A percentile compares a stretch with the other conserved stretches of the same genome.
Conservation (phyloP, 2,888 invertebrate species). For the Callyntrura sp. region DNA sequence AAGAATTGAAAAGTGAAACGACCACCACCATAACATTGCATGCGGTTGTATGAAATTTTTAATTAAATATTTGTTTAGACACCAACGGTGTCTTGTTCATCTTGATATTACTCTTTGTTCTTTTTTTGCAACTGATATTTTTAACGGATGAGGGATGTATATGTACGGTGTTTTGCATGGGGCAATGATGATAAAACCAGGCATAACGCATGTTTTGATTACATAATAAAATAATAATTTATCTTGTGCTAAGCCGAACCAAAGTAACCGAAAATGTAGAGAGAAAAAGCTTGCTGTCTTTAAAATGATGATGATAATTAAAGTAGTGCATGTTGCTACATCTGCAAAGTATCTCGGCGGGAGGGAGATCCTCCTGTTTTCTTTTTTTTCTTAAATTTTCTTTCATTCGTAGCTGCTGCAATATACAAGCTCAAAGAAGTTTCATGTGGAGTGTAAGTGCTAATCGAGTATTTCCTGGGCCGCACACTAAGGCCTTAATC, state of each 20-base stretch:
- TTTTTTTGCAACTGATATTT: slow-evolving; percentile 17
- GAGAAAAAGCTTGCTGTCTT: neutral
- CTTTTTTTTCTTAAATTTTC: neutral
- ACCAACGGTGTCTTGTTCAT: neutral
- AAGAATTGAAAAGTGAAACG: slow-evolving; percentile 23
- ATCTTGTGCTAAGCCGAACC: neutral
- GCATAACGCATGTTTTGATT: slow-evolving; percentile 34
- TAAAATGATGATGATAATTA: slow-evolving; percentile 21
- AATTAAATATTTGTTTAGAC: slow-evolving; percentile 36
- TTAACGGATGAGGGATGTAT: neutral
- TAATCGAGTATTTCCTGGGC: slow-evolving; percentile 75
- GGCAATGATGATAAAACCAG: neutral
- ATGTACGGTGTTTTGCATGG: neutral
- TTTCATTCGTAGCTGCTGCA: neutral
- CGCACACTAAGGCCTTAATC: slow-evolving; percentile 75
- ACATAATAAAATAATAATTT: slow-evolving; percentile 41
- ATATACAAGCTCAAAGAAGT: neutral
- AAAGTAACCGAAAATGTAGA: slow-evolving; percentile 31
- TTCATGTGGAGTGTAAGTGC: slow-evolving; percentile 64
- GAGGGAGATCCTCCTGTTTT: slow-evolving; percentile 44
- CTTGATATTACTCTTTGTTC: neutral
- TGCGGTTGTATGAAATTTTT: slow-evolving; percentile 30
- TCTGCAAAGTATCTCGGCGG: slow-evolving; percentile 9
- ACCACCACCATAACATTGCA: neutral
- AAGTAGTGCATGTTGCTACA: slow-evolving; percentile 26